phyloP scores from a whole-genome alignment of 2,113 vertebrate species.

The Grantiella picta region DNA sequence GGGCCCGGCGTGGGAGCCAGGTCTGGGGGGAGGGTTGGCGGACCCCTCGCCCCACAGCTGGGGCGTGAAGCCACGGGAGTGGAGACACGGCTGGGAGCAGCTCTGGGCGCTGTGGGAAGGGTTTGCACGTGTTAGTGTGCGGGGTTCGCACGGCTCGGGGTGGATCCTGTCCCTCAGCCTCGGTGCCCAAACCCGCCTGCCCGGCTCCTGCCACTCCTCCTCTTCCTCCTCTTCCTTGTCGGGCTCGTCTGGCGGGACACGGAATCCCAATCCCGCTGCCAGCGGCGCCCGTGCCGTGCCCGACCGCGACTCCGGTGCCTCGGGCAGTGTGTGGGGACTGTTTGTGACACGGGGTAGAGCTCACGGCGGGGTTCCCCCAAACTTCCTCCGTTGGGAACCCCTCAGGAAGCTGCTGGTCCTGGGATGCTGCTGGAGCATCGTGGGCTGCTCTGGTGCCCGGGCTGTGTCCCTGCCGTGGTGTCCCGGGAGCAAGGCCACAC shows the following conservation, averaged over 20 bases:
- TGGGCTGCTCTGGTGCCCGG: rapidly evolving
- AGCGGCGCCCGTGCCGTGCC: rapidly evolving
- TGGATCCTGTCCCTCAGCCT: not conserved
- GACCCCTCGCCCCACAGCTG: not conserved
- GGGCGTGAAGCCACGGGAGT: not conserved
- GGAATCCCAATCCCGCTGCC: not conserved
- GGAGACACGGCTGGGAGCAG: not conserved
- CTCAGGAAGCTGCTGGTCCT: not conserved
- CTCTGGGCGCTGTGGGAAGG: rapidly evolving
- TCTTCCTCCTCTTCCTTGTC: not conserved
- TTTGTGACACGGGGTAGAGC: not conserved
- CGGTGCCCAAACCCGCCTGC: not conserved
- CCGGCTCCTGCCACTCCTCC: not conserved
- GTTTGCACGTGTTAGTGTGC: not conserved
- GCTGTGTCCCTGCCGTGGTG: rapidly evolving
- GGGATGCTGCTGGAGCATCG: not conserved
- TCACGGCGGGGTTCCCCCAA: not conserved
- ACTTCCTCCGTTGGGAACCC: rapidly evolving
- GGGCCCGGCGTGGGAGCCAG: not conserved
- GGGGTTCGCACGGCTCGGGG: not conserved
- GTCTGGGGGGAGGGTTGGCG: not conserved
- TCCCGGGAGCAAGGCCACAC: no score
- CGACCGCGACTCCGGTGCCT: not conserved
- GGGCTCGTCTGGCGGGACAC: not conserved
- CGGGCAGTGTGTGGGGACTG: rapidly evolving